These are phyloP conservation scores for Mactra quadrangularis DNA, from an alignment of 1,140 invertebrate species.

Conservation along the genomic window DNA sequence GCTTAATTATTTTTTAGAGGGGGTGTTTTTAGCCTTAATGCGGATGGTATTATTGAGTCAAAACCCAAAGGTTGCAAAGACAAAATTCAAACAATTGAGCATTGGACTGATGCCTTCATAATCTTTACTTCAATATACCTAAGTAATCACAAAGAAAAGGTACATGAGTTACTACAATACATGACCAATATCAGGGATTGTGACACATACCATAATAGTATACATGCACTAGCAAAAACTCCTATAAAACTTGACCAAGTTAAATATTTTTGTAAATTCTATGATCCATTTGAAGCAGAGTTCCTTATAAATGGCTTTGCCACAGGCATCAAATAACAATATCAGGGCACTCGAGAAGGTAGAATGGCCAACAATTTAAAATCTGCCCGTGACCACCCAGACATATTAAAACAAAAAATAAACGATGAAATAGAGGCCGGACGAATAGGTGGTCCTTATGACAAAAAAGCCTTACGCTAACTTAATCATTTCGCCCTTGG, in stretches of 20 bases:
- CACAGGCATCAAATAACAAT: constrained; percentile 37
- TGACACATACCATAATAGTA: constrained; percentile 8
- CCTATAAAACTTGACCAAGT: too few relatives aligned
- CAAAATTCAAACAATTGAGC: constrained; percentile 4
- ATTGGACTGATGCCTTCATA: constrained; percentile 36
- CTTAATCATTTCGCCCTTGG: constrained; percentile 27
- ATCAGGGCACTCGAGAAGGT: constrained; percentile 2
- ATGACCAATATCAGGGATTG: constrained; percentile 31
- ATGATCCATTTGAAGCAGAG: too few relatives aligned
- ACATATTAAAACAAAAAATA: constrained; percentile 7
- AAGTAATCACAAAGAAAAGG: constrained; percentile 13
- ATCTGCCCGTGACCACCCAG: constrained; percentile 12
- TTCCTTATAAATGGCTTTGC: constrained; percentile 28
- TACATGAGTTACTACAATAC: constrained; percentile 28
- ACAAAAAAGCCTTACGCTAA: background rate
- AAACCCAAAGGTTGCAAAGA: constrained; percentile 1
- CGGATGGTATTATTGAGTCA: background rate
- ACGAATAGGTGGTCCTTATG: constrained; percentile 13
- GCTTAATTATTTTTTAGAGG: background rate
- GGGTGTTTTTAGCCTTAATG: constrained; percentile 4
- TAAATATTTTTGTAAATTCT: too few relatives aligned
- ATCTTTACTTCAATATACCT: constrained; percentile 32
- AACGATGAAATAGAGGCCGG: constrained; percentile 12
- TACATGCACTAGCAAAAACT: too few relatives aligned
- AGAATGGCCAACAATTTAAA: constrained; percentile 4